Base-by-base conservation (phyloP, 2,888 invertebrate genomes). In the Phengaris alcon region DNA sequence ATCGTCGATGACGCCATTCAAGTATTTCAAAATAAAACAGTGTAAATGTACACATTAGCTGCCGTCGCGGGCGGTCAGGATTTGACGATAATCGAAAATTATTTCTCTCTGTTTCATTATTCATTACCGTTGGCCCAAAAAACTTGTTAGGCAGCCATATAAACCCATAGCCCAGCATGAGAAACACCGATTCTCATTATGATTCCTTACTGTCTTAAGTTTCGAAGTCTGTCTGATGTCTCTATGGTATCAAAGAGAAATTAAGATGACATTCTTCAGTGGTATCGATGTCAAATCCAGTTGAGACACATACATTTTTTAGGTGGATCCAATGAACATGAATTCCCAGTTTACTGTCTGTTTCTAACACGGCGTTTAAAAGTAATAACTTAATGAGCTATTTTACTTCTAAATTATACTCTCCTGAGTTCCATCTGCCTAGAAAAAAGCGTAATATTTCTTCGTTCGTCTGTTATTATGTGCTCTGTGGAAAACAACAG, bases 1-100 rank as follows among this genome's bases (percentile, higher is more conserved):
- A 87, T 87, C 82, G 83, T 86, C 86, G 84, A 84, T 87, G 86
- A 86, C 84, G 86, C 81, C 82, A 79, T 82, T 82, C 82, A 77
- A 80, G 78, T 81, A 84, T 84, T 84, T 84, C 82, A 82, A 87
- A 87, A 86, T 83, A 85, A 86, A 87, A 85, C 83, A 79, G 82
- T 83, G 81, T 82, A 81, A 35, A 35, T 70, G 64, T 51, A 59
- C 83, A 83, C 83, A 82, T 78, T 78, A 78, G 80, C 79, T 77
- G 81, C 78, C 82, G 77, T 82, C 75, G 82, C 85, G 82, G 87
- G 87, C 83, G 86, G 84, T 86, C 84, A 8, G 12, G 72, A 54
- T 70, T 64, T 64, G 64, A 51, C 70, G 48, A 48, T 54, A 72
- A 72, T 72, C 72, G 54, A 72, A 72, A 72, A 72, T 72, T 51